phyloP scores from a whole-genome alignment of 2,113 vertebrate genomes.

The Cyanistes caeruleus region DNA sequence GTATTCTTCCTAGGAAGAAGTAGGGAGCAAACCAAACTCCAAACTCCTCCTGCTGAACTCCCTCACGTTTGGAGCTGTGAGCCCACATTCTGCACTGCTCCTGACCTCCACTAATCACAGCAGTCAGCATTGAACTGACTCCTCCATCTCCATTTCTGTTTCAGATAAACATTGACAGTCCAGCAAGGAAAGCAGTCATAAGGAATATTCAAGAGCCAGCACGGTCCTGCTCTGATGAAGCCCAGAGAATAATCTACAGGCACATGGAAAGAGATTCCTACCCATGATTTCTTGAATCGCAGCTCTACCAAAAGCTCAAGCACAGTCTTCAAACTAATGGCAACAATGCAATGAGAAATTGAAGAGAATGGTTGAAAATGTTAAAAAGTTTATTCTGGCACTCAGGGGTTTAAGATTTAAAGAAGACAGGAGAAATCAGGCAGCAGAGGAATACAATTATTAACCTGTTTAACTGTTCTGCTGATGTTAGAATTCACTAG shows the following conservation, averaged over 20 bases:
- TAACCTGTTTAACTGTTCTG: not conserved
- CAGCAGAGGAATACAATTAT: not conserved
- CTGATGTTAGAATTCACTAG: not conserved
- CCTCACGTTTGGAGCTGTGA: too few species aligned
- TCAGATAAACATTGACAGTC: constrained; percentile 88
- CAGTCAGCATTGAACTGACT: not conserved
- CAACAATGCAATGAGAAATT: not conserved
- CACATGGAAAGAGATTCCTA: constrained; percentile 90
- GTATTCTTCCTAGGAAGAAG: not conserved
- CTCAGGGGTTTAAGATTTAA: not conserved
- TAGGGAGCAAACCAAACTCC: not conserved
- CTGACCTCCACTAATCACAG: not conserved
- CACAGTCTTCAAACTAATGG: constrained; percentile 65
- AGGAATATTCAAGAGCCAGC: constrained; percentile 80
- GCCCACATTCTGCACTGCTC: not conserved
- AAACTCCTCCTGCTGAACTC: not conserved
- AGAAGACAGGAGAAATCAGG: not conserved
- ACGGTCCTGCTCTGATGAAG: constrained; percentile 82
- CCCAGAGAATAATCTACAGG: constrained; percentile 85
- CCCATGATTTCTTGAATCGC: constrained; percentile 82
- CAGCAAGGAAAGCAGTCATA: constrained; percentile 78
- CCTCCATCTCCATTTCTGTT: not conserved
- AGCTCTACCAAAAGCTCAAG: constrained; percentile 82
- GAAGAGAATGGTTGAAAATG: not conserved
- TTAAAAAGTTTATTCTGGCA: not conserved